These are phyloP conservation scores for Drosophila kambysellisi DNA, from an alignment of 2,888 invertebrate species.

Conservation along the genomic window DNA sequence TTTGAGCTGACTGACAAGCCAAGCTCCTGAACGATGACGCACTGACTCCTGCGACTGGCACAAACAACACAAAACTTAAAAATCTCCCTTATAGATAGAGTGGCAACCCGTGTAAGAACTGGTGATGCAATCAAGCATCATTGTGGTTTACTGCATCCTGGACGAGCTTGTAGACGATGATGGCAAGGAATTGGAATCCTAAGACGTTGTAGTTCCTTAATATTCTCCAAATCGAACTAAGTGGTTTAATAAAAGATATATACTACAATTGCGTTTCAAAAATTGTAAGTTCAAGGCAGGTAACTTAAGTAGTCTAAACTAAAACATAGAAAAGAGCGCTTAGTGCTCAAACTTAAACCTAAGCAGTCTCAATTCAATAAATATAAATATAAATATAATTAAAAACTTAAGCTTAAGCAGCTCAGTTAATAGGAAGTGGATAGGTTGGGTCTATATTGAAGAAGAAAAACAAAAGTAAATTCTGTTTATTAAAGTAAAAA, in stretches of 20 bases:
- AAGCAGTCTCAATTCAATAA: neutral
- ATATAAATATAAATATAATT: neutral
- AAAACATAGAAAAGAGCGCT: neutral
- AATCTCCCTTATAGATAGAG: neutral
- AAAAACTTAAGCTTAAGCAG: neutral
- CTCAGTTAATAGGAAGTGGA: neutral
- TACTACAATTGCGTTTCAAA: neutral
- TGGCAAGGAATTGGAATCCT: neutral
- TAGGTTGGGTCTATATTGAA: too few species aligned
- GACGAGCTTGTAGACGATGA: too few species aligned
- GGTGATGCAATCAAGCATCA: too few species aligned
- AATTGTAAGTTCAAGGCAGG: neutral
- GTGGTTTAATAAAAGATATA: neutral
- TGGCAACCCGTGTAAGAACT: too few species aligned
- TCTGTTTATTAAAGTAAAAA: neutral
- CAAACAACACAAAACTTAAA: neutral
- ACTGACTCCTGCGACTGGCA: conserved; percentile 2
- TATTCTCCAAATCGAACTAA: neutral
- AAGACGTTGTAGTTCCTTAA: neutral
- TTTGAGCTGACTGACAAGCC: neutral
- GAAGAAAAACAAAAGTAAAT: too few species aligned
- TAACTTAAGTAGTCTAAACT: neutral
- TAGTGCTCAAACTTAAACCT: neutral
- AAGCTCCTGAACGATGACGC: neutral
- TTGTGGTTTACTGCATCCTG: too few species aligned